These are phyloP conservation scores for Sternotherus odoratus DNA, from an alignment of 2,797 vertebrate genomes.

Conservation along the genomic window DNA sequence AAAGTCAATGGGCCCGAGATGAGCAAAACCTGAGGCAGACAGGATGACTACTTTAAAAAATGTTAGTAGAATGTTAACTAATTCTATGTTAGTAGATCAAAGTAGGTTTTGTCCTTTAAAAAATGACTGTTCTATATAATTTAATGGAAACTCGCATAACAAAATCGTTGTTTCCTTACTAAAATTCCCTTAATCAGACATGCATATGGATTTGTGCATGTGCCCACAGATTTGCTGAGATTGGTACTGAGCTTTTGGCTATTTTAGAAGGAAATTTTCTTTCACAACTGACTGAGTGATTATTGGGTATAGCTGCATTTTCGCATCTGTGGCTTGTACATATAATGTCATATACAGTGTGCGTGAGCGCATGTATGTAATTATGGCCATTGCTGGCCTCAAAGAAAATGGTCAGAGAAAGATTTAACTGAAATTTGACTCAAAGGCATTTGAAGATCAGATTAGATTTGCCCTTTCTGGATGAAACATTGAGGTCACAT, in stretches of 20 bases:
- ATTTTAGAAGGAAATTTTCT: background rate
- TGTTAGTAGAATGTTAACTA: conserved; percentile 43
- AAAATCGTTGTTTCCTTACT: conserved; percentile 29
- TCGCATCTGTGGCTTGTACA: rapidly evolving
- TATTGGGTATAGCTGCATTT: background rate
- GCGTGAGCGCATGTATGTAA: background rate
- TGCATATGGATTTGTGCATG: background rate
- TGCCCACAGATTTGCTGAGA: background rate
- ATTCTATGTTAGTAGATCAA: conserved; percentile 54
- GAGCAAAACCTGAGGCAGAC: conserved; percentile 50
- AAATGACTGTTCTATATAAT: conserved; percentile 34
- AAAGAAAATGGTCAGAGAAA: background rate
- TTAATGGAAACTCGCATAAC: conserved; percentile 33
- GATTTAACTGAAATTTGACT: conserved; percentile 45
- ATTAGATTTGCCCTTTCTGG: conserved; percentile 52
- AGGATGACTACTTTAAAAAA: conserved; percentile 49
- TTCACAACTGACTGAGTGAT: rapidly evolving
- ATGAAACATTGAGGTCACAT: conserved; percentile 1
- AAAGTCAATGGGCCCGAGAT: conserved; percentile 37
- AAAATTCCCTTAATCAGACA: conserved; percentile 14
- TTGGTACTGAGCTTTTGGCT: background rate
- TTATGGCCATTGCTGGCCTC: background rate
- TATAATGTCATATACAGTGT: no score
- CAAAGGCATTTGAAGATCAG: conserved; percentile 38
- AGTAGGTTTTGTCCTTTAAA: conserved; percentile 48